Evolutionary conservation across 2,113 vertebrate species (phyloP), one percentile per base, ranked within the genome.

Genomic region (Myotis brandtii): DNA sequence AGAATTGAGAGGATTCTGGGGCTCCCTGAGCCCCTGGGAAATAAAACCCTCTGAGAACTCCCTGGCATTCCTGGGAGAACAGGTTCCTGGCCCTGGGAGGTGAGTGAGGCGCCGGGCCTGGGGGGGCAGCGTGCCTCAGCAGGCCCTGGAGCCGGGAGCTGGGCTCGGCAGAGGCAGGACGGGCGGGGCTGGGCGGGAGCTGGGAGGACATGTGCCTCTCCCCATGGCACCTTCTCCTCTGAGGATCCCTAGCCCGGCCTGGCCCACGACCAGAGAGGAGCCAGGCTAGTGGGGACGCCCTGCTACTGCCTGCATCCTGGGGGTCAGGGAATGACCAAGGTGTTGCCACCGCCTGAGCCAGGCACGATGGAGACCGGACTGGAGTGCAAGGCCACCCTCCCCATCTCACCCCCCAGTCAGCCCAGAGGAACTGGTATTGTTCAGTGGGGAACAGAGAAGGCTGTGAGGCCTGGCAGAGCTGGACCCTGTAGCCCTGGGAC

Each of bases 31-130:
- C 96, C 95, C 93, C 96, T 98, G 98, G 97, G 98, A 98, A 98
- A 98, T 98, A 97, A 97, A 97, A 98, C 98, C 97, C 97, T 98
- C 97, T 97, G 98, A 98, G 98, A 98, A 97, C 98, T 98, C 98
- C 96, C 98, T 97, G 97, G 97, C 98, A 98, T 98, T 98, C 98
- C 98, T 93, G 97, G 98, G 98, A 99, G 98, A 99, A 98, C 98
- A 98, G 98, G 98, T 98, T 98, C 98, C 97, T 98, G 98, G 98
- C 98, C 98, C 97, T 98, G 95, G 93, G 96, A 97, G 95, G 94
- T 72, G 94, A 97, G 75, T 27, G 94, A 96, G 96, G 96, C 92
- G 70, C 93, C 86, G 80, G 91, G 97, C 96, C 97, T 92, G 82
- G 95, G 95, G 96, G 94, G 88, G 94, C 95, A 98, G 98, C 98